phyloP scores from a whole-genome alignment of 2,888 invertebrate genomes.

The Limnephilus marmoratus region DNA sequence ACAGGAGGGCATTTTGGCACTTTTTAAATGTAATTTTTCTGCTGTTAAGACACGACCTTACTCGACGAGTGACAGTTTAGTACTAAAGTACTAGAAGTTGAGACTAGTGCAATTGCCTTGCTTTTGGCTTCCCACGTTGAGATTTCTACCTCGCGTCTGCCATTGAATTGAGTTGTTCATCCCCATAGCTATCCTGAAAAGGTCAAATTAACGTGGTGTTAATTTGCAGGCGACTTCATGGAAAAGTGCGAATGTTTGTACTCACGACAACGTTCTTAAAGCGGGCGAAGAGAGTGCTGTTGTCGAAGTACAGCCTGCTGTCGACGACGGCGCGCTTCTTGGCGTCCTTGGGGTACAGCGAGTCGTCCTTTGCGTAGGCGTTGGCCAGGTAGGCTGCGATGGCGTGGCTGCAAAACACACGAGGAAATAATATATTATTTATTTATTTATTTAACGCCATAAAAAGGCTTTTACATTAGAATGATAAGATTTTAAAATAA shows the following conservation, averaged over 20 bases:
- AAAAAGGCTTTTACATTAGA: no score
- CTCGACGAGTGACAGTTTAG: no score
- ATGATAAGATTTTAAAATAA: no score
- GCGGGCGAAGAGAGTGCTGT: constrained; percentile 69
- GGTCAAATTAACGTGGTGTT: neutral
- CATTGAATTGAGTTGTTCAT: neutral
- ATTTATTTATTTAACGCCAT: no score
- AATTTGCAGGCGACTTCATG: neutral
- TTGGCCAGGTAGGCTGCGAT: constrained; percentile 79
- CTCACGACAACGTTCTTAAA: constrained; percentile 49
- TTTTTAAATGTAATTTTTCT: no score
- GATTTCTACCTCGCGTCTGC: no score
- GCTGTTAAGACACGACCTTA: no score
- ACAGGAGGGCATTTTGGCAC: no score
- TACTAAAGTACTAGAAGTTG: no score
- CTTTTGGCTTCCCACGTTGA: no score
- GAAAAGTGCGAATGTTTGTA: neutral
- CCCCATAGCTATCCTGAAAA: neutral
- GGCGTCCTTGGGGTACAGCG: constrained; percentile 76
- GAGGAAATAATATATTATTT: neutral
- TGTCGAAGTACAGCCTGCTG: constrained; percentile 77
- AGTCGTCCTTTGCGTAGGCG: constrained; percentile 77
- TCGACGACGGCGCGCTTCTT: constrained; percentile 75
- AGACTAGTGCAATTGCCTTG: no score
- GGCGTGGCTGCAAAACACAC: constrained; percentile 78